Conservation (phyloP, 1,140 invertebrate genomes). For the Dryas iulia region DNA sequence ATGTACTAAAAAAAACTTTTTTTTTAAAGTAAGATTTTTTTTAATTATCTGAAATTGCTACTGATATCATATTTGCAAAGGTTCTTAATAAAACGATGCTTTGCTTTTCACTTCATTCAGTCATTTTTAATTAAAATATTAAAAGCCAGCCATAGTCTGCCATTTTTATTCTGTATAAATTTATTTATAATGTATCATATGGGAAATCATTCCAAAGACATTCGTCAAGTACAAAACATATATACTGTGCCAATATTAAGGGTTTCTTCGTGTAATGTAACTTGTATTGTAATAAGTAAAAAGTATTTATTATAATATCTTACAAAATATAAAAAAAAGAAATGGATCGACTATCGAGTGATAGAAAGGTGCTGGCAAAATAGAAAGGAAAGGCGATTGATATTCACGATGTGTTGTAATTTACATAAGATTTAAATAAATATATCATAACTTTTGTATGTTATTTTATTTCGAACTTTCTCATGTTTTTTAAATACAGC, state of each 20-base stretch:
- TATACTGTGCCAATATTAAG: slow-evolving; percentile 36
- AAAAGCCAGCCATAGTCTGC: background rate
- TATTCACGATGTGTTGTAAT: slow-evolving; percentile 3
- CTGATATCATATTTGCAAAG: too few relatives aligned
- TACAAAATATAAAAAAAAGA: background rate
- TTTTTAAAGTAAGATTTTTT: too few relatives aligned
- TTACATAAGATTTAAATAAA: slow-evolving; percentile 1
- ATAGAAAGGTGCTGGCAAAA: slow-evolving; percentile 19
- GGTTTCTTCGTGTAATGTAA: slow-evolving; percentile 4
- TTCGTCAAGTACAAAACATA: slow-evolving; percentile 37
- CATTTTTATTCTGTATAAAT: background rate
- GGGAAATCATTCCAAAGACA: slow-evolving; percentile 34
- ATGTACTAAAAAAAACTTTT: too few relatives aligned
- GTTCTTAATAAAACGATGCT: too few relatives aligned
- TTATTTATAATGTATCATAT: background rate
- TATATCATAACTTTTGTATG: background rate
- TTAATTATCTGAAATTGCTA: too few relatives aligned
- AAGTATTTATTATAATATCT: background rate
- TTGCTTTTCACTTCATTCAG: too few relatives aligned
- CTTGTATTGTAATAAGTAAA: background rate
- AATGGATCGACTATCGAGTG: slow-evolving; percentile 4
- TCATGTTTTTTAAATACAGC: too few relatives aligned
- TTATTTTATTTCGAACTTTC: background rate
- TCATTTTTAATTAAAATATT: background rate
- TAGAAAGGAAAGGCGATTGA: slow-evolving; percentile 13